These are phyloP conservation scores for Leuciscus waleckii DNA, from an alignment of 2,797 vertebrate genomes.

Conservation along the genomic window DNA sequence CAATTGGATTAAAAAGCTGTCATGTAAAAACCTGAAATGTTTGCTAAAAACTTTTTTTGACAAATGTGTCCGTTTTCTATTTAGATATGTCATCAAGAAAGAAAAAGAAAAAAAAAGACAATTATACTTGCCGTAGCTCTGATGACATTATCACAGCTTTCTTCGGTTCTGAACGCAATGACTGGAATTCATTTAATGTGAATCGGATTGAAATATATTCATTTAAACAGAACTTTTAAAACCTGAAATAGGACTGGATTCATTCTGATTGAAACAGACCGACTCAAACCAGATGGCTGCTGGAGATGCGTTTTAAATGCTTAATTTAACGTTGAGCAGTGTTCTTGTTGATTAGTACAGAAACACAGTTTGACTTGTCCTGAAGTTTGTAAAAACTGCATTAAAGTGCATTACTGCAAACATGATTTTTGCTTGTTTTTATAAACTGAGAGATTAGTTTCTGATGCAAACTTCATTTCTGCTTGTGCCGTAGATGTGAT, in stretches of 20 bases:
- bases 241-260: neutral
- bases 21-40: neutral
- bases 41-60: neutral
- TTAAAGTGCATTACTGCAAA: neutral
- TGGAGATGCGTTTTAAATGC: neutral
- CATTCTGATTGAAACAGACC: neutral
- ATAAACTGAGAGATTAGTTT: neutral
- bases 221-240: neutral
- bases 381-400: neutral
- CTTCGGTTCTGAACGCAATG: neutral
- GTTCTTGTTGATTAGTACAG: neutral
- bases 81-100: neutral
- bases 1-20: too few species aligned
- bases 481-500: conserved; percentile 84
- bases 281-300: neutral
- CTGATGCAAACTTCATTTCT: neutral
- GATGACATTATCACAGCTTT: neutral
- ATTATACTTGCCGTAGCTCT: neutral
- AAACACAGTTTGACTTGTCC: neutral
- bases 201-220: neutral
- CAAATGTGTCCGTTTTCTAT: neutral
- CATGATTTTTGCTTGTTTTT: neutral
- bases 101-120: neutral
- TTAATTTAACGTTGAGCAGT: neutral
- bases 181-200: too few species aligned